Conservation (phyloP, 1,140 invertebrate genomes). For the Ips nitidus region DNA sequence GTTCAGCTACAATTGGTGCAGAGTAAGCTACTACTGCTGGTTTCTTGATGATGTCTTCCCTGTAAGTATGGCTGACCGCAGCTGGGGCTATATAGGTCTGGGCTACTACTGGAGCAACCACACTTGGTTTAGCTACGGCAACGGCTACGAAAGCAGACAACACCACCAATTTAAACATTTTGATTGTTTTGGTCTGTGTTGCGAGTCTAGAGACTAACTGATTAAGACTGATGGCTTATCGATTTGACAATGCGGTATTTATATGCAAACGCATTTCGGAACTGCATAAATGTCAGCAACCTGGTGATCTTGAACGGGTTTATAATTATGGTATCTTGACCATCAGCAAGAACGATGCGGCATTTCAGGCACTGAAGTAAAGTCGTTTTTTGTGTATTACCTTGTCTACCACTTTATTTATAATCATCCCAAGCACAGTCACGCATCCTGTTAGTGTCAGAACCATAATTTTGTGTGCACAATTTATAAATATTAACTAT, state of each 20-base stretch:
- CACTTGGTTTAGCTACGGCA: conserved; percentile 36
- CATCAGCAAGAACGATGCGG: no score
- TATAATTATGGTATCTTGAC: no score
- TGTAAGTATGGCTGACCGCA: conserved; percentile 33
- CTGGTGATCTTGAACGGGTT: no score
- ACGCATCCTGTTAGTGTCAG: no score
- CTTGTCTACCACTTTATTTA: no score
- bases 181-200: conserved; percentile 41
- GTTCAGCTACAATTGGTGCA: conserved; percentile 4
- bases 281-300: no score
- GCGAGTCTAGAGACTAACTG: conserved; percentile 41
- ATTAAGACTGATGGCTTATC: conserved; percentile 32
- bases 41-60: conserved; percentile 36
- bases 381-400: no score
- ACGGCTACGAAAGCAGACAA: conserved; percentile 43
- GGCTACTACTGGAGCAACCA: conserved; percentile 30
- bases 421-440: no score
- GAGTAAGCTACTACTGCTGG: conserved; percentile 28
- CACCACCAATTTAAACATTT: conserved; percentile 46
- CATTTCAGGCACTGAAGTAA: no score
- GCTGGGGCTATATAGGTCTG: conserved; percentile 11
- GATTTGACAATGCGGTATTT: neutral
- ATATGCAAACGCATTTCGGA: no score
- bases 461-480: no score
- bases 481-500: no score